These are phyloP conservation scores for Lepus oiostolus DNA, from an alignment of 2,797 vertebrate species.

Conservation along the genomic window DNA sequence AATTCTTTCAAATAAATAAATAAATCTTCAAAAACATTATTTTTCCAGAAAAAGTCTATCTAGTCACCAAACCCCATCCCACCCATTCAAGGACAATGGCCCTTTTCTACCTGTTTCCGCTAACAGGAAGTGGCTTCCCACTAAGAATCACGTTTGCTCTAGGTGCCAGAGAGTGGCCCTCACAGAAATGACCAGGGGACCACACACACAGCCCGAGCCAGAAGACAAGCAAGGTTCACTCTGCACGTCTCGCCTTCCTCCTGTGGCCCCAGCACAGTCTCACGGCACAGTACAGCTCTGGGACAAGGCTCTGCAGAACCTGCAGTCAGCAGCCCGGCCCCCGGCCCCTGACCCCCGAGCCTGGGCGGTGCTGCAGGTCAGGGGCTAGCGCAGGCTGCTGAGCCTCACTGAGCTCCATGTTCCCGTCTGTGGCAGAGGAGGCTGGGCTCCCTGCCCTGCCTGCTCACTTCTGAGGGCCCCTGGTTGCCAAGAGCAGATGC, in stretches of 20 bases:
- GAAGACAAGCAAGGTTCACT: neutral
- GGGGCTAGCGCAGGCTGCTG: neutral
- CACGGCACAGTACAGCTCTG: neutral
- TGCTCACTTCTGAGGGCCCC: rapidly evolving
- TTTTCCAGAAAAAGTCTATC: conserved; percentile 15
- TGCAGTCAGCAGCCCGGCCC: neutral
- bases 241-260: neutral
- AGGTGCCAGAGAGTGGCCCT: neutral
- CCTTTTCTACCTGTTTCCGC: neutral
- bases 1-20: too few species aligned
- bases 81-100: neutral
- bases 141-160: neutral
- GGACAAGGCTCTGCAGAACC: neutral
- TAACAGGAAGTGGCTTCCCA: neutral
- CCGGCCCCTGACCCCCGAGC: too few species aligned
- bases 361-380: too few species aligned
- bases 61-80: neutral
- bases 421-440: too few species aligned
- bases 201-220: neutral
- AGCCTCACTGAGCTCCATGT: neutral
- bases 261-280: neutral
- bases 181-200: neutral
- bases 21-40: too few species aligned
- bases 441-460: neutral
- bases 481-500: neutral